These are phyloP conservation scores for Drosophila nigrodunni DNA, from an alignment of 1,140 invertebrate genomes.

Conservation along the genomic window DNA sequence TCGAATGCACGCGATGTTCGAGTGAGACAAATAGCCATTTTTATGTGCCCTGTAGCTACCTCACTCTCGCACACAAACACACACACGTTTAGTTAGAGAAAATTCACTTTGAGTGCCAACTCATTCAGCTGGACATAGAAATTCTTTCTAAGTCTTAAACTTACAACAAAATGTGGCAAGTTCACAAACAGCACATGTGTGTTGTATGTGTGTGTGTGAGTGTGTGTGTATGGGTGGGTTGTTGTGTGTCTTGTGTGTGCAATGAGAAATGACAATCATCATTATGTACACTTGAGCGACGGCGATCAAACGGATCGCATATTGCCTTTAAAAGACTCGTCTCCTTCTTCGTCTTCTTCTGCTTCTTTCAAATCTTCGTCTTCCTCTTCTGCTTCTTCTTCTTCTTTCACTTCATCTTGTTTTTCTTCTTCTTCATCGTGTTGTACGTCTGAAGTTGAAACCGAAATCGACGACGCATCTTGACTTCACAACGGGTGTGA, in stretches of 20 bases:
- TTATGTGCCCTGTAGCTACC: not conserved
- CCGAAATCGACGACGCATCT: conserved; percentile 55
- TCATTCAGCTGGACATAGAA: conserved; percentile 43
- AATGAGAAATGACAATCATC: conserved; percentile 80
- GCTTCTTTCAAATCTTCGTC: conserved; percentile 9
- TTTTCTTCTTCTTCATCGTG: conserved; percentile 3
- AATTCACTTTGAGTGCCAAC: conserved; percentile 17
- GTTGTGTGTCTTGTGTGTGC: conserved; percentile 26
- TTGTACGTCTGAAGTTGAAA: conserved; percentile 46
- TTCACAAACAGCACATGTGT: conserved; percentile 10
- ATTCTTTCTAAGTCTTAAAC: conserved; percentile 47
- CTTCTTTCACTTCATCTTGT: not conserved
- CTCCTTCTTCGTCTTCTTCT: not conserved
- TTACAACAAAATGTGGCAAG: conserved; percentile 54
- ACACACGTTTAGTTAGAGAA: not conserved
- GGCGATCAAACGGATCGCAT: conserved; percentile 34
- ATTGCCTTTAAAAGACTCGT: conserved; percentile 17
- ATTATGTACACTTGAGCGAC: conserved; percentile 70
- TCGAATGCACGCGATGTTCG: conserved; percentile 54
- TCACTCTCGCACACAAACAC: not conserved
- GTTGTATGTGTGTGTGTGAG: conserved; percentile 12
- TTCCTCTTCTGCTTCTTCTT: not conserved
- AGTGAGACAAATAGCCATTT: conserved; percentile 34
- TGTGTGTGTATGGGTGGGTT: conserved; percentile 2
- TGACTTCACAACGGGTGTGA: conserved; percentile 24